phyloP scores from a whole-genome alignment of 92 coral and sea anemone genomes.

The Muricea muricata region DNA sequence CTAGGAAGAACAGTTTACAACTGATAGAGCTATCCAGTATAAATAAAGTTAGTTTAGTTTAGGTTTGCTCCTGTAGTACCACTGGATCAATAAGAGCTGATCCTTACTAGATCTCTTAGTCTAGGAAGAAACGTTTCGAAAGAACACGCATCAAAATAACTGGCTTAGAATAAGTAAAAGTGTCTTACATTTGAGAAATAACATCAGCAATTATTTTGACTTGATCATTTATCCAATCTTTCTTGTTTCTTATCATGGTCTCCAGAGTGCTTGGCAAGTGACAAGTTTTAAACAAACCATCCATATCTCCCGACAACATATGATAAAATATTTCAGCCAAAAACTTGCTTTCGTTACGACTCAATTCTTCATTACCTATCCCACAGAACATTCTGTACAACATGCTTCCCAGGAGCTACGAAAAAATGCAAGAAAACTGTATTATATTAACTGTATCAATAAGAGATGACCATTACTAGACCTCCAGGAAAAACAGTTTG shows the following conservation, averaged over 20 bases:
- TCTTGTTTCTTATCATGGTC: conserved; percentile 4
- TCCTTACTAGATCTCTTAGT: too few species aligned
- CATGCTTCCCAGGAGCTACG: not conserved
- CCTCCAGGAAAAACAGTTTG: not conserved
- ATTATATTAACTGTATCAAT: not conserved
- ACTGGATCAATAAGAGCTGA: too few species aligned
- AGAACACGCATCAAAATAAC: not conserved
- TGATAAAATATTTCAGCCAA: conserved; percentile 20
- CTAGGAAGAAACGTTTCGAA: not conserved
- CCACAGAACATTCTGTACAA: not conserved
- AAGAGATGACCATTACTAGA: not conserved
- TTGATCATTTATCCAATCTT: conserved; percentile 29
- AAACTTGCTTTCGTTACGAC: not conserved
- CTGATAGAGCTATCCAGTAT: too few species aligned
- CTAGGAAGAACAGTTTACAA: too few species aligned
- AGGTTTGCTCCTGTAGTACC: too few species aligned
- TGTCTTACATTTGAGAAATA: conserved; percentile 25
- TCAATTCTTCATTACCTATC: not conserved
- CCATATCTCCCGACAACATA: conserved; percentile 12
- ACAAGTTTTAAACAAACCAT: conserved; percentile 28
- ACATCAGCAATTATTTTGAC: conserved; percentile 1
- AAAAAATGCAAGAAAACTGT: not conserved
- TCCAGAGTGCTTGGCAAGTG: conserved; percentile 21
- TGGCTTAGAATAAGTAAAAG: too few species aligned
- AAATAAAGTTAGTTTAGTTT: too few species aligned